Conservation (phyloP, 2,797 vertebrate species). For the Anguilla marmorata region DNA sequence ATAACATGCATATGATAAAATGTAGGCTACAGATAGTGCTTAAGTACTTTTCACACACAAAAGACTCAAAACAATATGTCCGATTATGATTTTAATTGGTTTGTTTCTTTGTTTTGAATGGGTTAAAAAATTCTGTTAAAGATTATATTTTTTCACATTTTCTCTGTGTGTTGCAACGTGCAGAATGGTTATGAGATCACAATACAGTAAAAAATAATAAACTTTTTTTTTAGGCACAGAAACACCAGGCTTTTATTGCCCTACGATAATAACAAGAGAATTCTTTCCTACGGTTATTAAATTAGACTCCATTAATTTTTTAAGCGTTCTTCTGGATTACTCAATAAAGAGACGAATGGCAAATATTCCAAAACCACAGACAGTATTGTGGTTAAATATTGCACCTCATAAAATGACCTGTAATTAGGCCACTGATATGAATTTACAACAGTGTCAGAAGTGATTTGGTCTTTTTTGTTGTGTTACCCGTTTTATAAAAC, state of each 20-base stretch:
- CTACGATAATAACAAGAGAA: background rate
- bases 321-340: background rate
- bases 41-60: background rate
- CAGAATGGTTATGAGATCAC: background rate
- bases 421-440: background rate
- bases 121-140: background rate
- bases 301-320: background rate
- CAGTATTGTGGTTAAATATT: background rate
- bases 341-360: background rate
- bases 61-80: background rate
- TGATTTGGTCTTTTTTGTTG: background rate
- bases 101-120: background rate
- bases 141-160: background rate
- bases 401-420: background rate
- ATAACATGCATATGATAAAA: background rate
- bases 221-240: conserved; percentile 8
- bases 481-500: background rate
- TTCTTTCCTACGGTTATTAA: background rate
- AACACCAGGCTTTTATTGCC: background rate
- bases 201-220: background rate
- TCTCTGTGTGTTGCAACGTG: background rate
- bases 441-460: background rate
- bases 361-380: background rate
- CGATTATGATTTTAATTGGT: background rate
- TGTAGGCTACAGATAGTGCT: background rate